Percentiles rank a stretch among this genome's conserved stretches.
Conservation (phyloP, 2,888 invertebrate species). For the Latrodectus elegans region DNA sequence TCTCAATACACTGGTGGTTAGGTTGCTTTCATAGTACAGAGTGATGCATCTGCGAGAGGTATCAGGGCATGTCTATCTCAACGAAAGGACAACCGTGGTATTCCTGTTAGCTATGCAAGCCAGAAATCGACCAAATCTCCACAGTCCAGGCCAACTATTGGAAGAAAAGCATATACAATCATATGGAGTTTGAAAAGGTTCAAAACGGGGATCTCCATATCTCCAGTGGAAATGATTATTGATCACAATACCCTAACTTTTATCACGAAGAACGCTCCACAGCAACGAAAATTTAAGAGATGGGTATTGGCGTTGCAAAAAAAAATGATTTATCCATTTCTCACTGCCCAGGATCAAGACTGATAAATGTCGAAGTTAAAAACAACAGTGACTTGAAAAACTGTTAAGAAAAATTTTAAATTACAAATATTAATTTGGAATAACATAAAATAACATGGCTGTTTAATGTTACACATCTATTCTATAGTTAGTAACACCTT, state of each 20-base stretch:
- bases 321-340: background rate
- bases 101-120: background rate
- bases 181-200: background rate
- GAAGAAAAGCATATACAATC: background rate
- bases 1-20: background rate
- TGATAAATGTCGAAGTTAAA: background rate
- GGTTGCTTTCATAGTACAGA: background rate
- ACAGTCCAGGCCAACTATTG: background rate
- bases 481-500: too few species aligned
- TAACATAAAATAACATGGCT: too few species aligned
- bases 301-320: conserved; percentile 2
- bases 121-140: background rate
- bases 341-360: background rate
- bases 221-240: background rate
- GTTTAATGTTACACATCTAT: too few species aligned
- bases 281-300: background rate
- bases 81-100: background rate
- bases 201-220: background rate
- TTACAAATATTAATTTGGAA: too few species aligned
- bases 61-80: conserved; percentile 6
- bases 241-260: background rate
- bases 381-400: too few species aligned
- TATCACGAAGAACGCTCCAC: conserved; percentile 1
- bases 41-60: background rate
- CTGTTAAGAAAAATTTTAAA: too few species aligned